These are phyloP conservation scores for Nemotelus nigrinus DNA, from an alignment of 2,888 invertebrate genomes.

Conservation along the genomic window DNA sequence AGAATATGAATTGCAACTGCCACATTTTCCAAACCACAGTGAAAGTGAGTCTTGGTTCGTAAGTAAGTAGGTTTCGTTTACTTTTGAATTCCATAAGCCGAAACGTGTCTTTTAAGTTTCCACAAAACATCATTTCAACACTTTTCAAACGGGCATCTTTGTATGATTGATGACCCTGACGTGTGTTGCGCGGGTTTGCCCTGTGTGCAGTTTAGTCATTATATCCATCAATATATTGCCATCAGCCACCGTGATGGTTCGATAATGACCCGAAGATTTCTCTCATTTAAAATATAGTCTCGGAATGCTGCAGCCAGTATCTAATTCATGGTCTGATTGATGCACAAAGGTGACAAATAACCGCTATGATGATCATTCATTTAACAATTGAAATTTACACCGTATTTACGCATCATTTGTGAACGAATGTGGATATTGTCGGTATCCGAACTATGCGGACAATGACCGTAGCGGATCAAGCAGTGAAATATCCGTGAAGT, in stretches of 20 bases:
- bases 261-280: conserved; percentile 26
- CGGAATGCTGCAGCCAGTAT: conserved; percentile 2
- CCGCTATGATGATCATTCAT: neutral
- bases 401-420: neutral
- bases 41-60: no score
- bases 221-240: no score
- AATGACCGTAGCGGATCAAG: neutral
- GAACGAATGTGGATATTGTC: neutral
- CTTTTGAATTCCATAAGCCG: conserved; percentile 4
- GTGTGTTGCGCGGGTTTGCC: neutral
- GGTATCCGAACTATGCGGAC: neutral
- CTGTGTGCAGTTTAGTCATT: neutral
- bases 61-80: neutral
- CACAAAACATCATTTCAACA: conserved; percentile 2
- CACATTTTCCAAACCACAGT: no score
- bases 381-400: neutral
- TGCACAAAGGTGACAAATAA: conserved; percentile 26
- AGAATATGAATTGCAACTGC: no score
- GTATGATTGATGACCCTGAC: conserved; percentile 21
- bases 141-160: conserved; percentile 9
- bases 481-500: neutral
- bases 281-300: conserved; percentile 33
- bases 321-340: conserved; percentile 28
- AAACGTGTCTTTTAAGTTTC: conserved; percentile 8
- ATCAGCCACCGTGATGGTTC: no score